Evolutionary conservation across 2,113 vertebrate species (phyloP).

Genomic region (Oreocharis arfaki): DNA sequence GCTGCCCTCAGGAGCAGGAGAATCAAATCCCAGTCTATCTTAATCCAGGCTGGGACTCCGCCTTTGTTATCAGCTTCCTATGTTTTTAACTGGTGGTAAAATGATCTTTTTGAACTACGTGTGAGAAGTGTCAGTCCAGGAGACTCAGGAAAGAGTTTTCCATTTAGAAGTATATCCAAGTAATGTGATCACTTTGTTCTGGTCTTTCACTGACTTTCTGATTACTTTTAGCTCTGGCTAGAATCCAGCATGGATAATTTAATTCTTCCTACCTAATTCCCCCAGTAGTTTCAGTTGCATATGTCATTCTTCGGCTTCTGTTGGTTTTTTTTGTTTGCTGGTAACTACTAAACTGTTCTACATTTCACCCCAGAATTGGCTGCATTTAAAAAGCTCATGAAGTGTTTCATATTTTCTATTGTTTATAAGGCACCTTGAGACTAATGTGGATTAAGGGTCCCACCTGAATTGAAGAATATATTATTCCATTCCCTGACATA

Average conservation of each 20-base stretch:
- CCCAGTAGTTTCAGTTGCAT: conserved; percentile 3
- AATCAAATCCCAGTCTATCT: not conserved
- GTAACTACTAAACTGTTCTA: not conserved
- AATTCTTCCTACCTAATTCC: conserved; percentile 16
- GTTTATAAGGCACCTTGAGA: not conserved
- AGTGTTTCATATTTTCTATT: not conserved
- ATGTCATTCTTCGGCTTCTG: conserved; percentile 1
- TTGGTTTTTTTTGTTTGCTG: not conserved
- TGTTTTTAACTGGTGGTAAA: not conserved
- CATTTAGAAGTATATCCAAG: not conserved
- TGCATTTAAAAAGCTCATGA: not conserved
- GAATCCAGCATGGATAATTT: conserved; percentile 14
- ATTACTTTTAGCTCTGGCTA: conserved; percentile 16
- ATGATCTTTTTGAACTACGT: not conserved
- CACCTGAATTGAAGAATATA: not conserved
- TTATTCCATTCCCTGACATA: not conserved
- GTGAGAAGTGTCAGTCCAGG: not conserved
- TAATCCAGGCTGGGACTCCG: not conserved
- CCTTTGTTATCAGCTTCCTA: not conserved
- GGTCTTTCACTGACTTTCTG: conserved; percentile 18
- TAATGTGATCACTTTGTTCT: not conserved
- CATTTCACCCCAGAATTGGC: not conserved
- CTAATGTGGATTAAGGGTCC: not conserved
- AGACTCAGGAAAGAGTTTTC: not conserved
- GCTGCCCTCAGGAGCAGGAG: not conserved